Evolutionary conservation across 2,113 vertebrate species (phyloP), one percentile per base, ranked within the genome.

Genomic region (Australoheros scitulus): DNA sequence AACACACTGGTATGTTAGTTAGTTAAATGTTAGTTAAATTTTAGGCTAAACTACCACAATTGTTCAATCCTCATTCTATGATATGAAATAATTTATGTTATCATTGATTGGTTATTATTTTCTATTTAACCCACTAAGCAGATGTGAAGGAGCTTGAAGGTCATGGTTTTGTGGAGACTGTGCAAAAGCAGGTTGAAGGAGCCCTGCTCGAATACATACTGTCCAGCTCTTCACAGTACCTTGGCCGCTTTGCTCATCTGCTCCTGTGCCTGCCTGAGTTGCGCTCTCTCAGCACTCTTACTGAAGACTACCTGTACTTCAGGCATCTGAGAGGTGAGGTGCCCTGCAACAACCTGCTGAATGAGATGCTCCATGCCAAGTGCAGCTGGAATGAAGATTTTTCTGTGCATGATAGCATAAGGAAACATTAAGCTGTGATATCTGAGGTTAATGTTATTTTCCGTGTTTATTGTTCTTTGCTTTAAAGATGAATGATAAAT

Each of bases 301-400:
- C 97, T 0, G 97, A 98, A 92, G 97, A 98, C 34, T 98, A 99
- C 93, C 96, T 99, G 78, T 96, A 96, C 93, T 95, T 95, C 93
- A 97, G 97, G 84, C 97, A 98, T 94, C 95, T 98, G 88, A 95
- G 95, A 7, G 96, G 96, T 2, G 97, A 98, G 89, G 96, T 98
- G 87, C 97, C 97, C 18, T 97, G 97, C 89, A 98, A 97, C 96
- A 99, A 96, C 95, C 95, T 99, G 82, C 97, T 99, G 83, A 96
- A 96, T 1, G 98, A 99, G 94, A 98, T 99, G 98, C 96, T 99
- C 26, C 97, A 98, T 0, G 96, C 97, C 91, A 99, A 97, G 91
- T 92, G 94, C 94, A 95, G 95, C 89, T 97, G 94, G 34, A 3
- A 4, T 94, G 92, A 94, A 55, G 6, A 29, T 41, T 47, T 2